Percentiles rank a stretch among this genome's conserved stretches.
phyloP scores from a whole-genome alignment of 2,113 vertebrate species.

The Aphyosemion australe region DNA sequence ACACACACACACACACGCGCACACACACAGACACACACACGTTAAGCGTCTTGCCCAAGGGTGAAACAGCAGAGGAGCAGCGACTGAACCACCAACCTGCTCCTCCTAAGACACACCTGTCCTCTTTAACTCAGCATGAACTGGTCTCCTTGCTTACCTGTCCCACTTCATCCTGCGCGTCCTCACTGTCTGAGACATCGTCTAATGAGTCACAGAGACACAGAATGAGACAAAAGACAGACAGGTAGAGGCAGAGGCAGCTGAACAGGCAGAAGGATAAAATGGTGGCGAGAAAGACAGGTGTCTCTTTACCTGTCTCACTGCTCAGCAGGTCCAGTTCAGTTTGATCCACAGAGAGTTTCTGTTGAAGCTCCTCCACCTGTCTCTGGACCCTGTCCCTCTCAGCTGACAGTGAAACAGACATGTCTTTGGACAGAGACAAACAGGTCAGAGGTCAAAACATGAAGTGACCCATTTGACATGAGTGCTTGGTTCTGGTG shows the following conservation, averaged over 20 bases:
- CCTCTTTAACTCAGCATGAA: neutral
- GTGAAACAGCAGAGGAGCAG: too few species aligned
- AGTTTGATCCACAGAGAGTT: slow-evolving; percentile 30
- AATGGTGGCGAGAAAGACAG: too few species aligned
- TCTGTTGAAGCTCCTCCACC: slow-evolving; percentile 58
- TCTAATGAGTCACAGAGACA: slow-evolving; percentile 18
- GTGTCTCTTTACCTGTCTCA: slow-evolving; percentile 52
- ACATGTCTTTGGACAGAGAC: slow-evolving; percentile 49
- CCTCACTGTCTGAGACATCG: slow-evolving; percentile 38
- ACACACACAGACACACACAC: neutral
- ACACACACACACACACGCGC: neutral
- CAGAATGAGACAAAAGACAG: neutral
- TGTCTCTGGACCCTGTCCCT: slow-evolving; percentile 61
- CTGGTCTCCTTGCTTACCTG: slow-evolving; percentile 27
- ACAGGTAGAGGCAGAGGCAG: neutral
- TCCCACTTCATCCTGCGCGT: neutral
- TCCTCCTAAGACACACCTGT: neutral
- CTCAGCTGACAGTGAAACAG: slow-evolving; percentile 48
- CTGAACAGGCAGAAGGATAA: too few species aligned
- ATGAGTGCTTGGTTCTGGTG: neutral
- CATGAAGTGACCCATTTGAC: neutral
- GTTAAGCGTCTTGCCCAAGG: too few species aligned
- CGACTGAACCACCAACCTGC: too few species aligned
- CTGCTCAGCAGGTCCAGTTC: slow-evolving; percentile 62
- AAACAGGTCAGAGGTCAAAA: neutral